Conservation (phyloP, 2,113 vertebrate species). For the Pelecanus crispus region DNA sequence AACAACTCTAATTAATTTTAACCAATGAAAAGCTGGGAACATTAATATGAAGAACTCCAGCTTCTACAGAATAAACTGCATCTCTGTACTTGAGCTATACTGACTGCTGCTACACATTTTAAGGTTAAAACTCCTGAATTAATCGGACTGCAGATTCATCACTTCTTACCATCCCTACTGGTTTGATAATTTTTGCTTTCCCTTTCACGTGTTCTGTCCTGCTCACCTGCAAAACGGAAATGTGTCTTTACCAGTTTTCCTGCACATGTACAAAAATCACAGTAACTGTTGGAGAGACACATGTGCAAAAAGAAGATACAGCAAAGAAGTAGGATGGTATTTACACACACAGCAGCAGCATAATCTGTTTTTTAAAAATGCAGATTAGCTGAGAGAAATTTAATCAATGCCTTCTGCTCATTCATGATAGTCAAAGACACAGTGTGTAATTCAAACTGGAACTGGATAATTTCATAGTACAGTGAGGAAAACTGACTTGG, state of each 20-base stretch:
- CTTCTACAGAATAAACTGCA: neutral
- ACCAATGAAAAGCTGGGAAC: neutral
- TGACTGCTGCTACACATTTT: neutral
- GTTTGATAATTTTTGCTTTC: neutral
- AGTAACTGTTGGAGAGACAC: neutral
- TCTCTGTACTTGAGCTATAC: neutral
- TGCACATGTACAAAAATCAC: neutral
- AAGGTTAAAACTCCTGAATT: neutral
- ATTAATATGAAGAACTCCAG: neutral
- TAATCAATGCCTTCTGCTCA: slow-evolving; percentile 36
- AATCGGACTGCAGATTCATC: neutral
- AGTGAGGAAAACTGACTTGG: neutral
- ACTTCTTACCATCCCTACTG: neutral
- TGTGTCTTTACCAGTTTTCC: neutral
- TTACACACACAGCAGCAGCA: neutral
- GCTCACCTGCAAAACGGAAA: neutral
- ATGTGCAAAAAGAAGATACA: neutral
- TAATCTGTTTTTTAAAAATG: slow-evolving; percentile 1
- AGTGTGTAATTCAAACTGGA: neutral
- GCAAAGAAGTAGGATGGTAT: neutral
- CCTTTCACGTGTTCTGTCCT: neutral
- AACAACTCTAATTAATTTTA: neutral
- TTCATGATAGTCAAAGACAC: slow-evolving; percentile 9
- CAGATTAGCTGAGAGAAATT: neutral
- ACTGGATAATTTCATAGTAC: neutral